Evolutionary conservation across 2,888 invertebrate genomes (phyloP).

Genomic region (Macaria liturata): DNA sequence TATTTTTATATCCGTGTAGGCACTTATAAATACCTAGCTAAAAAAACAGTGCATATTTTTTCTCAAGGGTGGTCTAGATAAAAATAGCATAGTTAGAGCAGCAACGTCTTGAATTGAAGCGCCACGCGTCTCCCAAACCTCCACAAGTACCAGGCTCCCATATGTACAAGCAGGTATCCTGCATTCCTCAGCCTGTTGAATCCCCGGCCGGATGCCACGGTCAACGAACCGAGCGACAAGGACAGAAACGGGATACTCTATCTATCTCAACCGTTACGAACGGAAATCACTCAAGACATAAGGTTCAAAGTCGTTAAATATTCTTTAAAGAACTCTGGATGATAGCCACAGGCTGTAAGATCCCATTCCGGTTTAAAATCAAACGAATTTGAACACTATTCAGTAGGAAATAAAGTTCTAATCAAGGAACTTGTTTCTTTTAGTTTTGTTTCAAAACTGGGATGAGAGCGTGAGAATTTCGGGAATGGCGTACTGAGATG

Average conservation of each 20-base stretch:
- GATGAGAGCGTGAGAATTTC: slow-evolving; percentile 80
- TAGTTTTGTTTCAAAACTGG: slow-evolving; percentile 67
- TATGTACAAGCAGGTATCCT: slow-evolving; percentile 43
- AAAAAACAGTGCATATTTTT: too few species aligned
- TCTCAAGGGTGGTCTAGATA: too few species aligned
- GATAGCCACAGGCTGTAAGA: slow-evolving; percentile 50
- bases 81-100: too few species aligned
- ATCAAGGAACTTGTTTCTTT: slow-evolving; percentile 28
- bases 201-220: slow-evolving; percentile 58
- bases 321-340: slow-evolving; percentile 41
- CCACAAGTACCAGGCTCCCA: slow-evolving; percentile 62
- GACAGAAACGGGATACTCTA: slow-evolving; percentile 67
- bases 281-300: slow-evolving; percentile 22
- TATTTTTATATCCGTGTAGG: too few species aligned
- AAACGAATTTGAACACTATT: slow-evolving; percentile 38
- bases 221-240: slow-evolving; percentile 63
- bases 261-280: slow-evolving; percentile 44
- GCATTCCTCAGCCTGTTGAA: slow-evolving; percentile 61
- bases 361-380: slow-evolving; percentile 34
- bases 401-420: slow-evolving; percentile 9
- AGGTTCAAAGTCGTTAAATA: slow-evolving; percentile 27
- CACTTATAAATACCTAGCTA: too few species aligned
- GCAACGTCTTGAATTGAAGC: slow-evolving; percentile 10
- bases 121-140: slow-evolving; percentile 62
- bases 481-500: slow-evolving; percentile 78